Conservation (phyloP, 2,888 invertebrate species). For the Ochropacha duplaris region DNA sequence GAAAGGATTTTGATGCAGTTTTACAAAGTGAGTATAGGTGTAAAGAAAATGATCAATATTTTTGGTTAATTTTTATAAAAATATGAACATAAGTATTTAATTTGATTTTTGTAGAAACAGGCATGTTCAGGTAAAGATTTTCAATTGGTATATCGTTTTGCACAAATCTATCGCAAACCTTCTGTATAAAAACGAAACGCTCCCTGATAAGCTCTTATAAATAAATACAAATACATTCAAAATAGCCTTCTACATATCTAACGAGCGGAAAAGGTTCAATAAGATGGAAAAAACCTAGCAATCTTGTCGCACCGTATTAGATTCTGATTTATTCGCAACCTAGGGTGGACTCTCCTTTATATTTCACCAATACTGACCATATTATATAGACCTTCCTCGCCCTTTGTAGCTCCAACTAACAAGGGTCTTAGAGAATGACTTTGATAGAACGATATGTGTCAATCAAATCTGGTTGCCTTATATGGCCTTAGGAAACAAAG, state of each 20-base stretch:
- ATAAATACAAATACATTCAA: not conserved
- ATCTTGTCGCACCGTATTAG: slow-evolving; percentile 73
- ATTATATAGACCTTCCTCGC: slow-evolving; percentile 44
- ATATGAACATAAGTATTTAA: no score
- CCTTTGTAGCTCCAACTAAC: slow-evolving; percentile 18
- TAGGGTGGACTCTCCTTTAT: slow-evolving; percentile 69
- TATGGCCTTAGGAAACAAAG: slow-evolving; percentile 78
- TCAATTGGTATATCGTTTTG: no score
- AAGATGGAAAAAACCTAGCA: slow-evolving; percentile 72
- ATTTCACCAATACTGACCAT: slow-evolving; percentile 52
- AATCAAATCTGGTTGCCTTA: slow-evolving; percentile 54
- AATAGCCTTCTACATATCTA: slow-evolving; percentile 9
- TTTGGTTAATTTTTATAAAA: no score
- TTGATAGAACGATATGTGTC: slow-evolving; percentile 53
- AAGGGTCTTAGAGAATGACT: slow-evolving; percentile 20
- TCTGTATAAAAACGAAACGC: no score
- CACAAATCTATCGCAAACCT: no score
- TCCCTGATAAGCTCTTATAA: not conserved
- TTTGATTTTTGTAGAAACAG: no score
- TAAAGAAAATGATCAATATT: no score
- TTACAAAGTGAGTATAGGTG: no score
- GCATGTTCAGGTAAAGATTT: no score
- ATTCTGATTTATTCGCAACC: slow-evolving; percentile 76
- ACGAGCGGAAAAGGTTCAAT: slow-evolving; percentile 61
- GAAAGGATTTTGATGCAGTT: no score